These are phyloP conservation scores for Typhlichthys eigenmanni DNA, from an alignment of 2,797 vertebrate genomes.

Conservation along the genomic window DNA sequence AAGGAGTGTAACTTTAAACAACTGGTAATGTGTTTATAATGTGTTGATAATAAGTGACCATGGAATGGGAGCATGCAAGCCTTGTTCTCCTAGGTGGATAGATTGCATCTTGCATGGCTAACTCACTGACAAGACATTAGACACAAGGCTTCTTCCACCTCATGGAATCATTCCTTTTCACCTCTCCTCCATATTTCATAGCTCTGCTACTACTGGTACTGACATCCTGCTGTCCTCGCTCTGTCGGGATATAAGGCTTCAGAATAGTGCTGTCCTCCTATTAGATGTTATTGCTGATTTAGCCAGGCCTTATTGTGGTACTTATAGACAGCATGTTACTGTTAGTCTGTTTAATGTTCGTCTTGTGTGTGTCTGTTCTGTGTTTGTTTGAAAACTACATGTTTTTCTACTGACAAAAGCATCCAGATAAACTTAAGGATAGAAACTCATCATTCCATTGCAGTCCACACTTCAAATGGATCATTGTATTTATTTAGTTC, in stretches of 20 bases:
- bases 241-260: constrained; percentile 10
- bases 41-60: background rate
- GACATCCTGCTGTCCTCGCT: background rate
- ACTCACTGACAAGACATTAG: constrained; percentile 30
- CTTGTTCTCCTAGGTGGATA: background rate
- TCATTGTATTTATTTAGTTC: constrained; percentile 6
- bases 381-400: constrained; percentile 8
- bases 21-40: too few relatives aligned
- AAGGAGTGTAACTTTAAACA: too few relatives aligned
- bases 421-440: constrained; percentile 29
- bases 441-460: constrained; percentile 24
- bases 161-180: background rate
- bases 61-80: background rate
- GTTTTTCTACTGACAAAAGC: constrained; percentile 56
- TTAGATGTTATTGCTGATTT: constrained; percentile 55
- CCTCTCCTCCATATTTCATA: constrained; percentile 14
- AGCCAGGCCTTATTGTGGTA: constrained; percentile 76
- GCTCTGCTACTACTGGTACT: constrained; percentile 10
- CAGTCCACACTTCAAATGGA: constrained; percentile 11
- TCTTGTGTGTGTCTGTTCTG: constrained; percentile 8
- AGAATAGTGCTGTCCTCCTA: constrained; percentile 7
- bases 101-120: constrained; percentile 27
- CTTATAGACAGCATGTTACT: constrained; percentile 20
- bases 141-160: constrained; percentile 1
- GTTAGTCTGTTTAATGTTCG: background rate